Conservation (phyloP, 1,140 invertebrate species). For the Oreohelix idahoensis region DNA sequence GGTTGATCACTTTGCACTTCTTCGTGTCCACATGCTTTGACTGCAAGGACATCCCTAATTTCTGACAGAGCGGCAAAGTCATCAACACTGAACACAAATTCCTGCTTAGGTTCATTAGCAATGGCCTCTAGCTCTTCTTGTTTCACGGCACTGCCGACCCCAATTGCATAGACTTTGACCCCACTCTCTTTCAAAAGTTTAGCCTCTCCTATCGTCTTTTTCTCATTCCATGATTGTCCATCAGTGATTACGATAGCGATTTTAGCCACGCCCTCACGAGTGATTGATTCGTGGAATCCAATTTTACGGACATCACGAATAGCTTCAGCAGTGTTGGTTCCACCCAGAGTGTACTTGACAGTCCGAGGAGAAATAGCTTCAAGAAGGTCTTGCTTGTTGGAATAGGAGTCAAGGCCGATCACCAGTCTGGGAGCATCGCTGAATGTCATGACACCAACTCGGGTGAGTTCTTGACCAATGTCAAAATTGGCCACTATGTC, state of each 20-base stretch:
- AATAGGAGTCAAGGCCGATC: slow-evolving; percentile 46
- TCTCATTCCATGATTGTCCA: slow-evolving; percentile 55
- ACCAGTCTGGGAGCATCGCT: slow-evolving; percentile 40
- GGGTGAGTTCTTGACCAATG: slow-evolving; percentile 45
- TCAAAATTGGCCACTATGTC: slow-evolving; percentile 53
- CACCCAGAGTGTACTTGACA: slow-evolving; percentile 41
- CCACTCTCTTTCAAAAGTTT: slow-evolving; percentile 48
- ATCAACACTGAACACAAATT: slow-evolving; percentile 59
- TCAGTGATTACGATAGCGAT: slow-evolving; percentile 65
- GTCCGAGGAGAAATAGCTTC: slow-evolving; percentile 34
- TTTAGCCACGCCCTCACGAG: slow-evolving; percentile 46
- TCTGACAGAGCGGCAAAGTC: slow-evolving; percentile 50
- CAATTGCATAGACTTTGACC: slow-evolving; percentile 63
- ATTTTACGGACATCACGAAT: slow-evolving; percentile 36
- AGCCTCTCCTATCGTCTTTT: slow-evolving; percentile 52
- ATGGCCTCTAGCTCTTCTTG: slow-evolving; percentile 56
- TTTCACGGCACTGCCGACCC: slow-evolving; percentile 58
- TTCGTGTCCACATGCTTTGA: slow-evolving; percentile 36
- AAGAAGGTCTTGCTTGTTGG: slow-evolving; percentile 40
- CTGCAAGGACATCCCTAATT: slow-evolving; percentile 46
- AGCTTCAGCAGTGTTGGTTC: slow-evolving; percentile 49
- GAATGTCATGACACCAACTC: slow-evolving; percentile 55
- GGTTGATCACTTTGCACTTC: background rate
- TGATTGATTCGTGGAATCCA: slow-evolving; percentile 27
- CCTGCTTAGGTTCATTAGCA: slow-evolving; percentile 51